Evolutionary conservation across 2,797 vertebrate species (phyloP), one percentile per base, ranked within the genome.

Genomic region (Odontamblyopus lacepedii): DNA sequence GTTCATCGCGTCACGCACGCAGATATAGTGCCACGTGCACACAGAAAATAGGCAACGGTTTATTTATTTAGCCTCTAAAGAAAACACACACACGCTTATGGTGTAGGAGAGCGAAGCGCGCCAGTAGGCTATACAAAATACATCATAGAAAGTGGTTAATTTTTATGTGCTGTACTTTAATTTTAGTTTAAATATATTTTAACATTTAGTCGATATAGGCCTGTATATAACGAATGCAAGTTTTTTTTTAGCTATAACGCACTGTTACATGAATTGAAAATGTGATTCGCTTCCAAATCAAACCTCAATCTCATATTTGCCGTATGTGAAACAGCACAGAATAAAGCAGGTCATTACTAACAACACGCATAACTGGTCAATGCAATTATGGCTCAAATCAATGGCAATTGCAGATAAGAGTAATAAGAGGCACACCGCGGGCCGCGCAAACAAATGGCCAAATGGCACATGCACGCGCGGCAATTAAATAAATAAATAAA

Each of bases 361-460:
- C 35, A 78, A 79, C 84, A 84, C 78, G 82, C 84, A 86, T 77
- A 87, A 84, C 78, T 85, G 83, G 72, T 79, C 76, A 81, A 82
- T 78, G 81, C 85, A 86, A 89, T 88, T 84, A 84, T 81, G 69
- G 80, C 78, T 76, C 23, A 57, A 89, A 89, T 88, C 85, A 83
- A 88, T 83, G 78, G 72, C 77, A 74, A 85, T 83, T 57, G 72
- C 71, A 78, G 75, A 73, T 70, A 81, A 76, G 74, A 86, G 75
- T 79, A 79, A 82, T 70, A 81, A 75, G 71, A 82, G 69, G 72
- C 70, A 77, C 73, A 73, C 83, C 78, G 76, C 76, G 75, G 67
- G 44, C 63, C 59, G 65, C n/a, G 75, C 69, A 78, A 70, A 83
- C 66, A 82, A 74, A 76, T 65, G 61, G 68, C 71, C 66, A 82